Evolutionary conservation across 1,140 invertebrate species (phyloP).

Genomic region (Drosophila albomicans): DNA sequence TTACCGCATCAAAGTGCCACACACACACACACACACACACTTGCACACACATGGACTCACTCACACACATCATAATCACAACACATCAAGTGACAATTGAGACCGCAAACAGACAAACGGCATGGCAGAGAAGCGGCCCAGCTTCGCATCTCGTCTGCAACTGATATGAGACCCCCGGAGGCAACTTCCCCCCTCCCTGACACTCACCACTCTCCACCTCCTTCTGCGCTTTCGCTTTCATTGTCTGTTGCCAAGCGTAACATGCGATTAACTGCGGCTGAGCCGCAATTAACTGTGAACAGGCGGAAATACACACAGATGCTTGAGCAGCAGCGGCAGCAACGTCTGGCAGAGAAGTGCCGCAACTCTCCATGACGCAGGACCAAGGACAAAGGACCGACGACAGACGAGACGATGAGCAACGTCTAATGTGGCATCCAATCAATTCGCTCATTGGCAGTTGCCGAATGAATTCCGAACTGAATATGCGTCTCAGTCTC

Average conservation of each 20-base stretch:
- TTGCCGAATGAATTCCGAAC: background rate
- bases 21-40: slow-evolving; percentile 5
- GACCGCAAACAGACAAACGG: slow-evolving; percentile 81
- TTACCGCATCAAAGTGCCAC: slow-evolving; percentile 64
- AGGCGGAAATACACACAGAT: slow-evolving; percentile 73
- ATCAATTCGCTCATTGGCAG: slow-evolving; percentile 26
- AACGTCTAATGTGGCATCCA: slow-evolving; percentile 15
- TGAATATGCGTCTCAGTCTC: background rate
- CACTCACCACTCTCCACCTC: background rate
- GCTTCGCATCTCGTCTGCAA: slow-evolving; percentile 41
- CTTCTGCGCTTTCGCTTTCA: background rate
- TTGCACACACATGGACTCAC: background rate
- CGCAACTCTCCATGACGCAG: background rate
- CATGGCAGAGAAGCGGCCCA: slow-evolving; percentile 56
- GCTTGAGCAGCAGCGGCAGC: slow-evolving; percentile 32
- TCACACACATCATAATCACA: slow-evolving; percentile 73
- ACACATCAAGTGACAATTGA: slow-evolving; percentile 83
- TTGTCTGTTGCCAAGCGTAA: slow-evolving; percentile 59
- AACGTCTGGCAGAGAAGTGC: slow-evolving; percentile 12
- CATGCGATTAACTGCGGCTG: slow-evolving; percentile 79
- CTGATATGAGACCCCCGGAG: slow-evolving; percentile 58
- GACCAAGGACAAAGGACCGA: slow-evolving; percentile 9
- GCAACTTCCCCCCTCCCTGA: background rate
- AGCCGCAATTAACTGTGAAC: slow-evolving; percentile 82
- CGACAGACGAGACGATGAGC: background rate